phyloP scores from a whole-genome alignment of 2,797 vertebrate genomes.

The Mormyrus proboscirostris region DNA sequence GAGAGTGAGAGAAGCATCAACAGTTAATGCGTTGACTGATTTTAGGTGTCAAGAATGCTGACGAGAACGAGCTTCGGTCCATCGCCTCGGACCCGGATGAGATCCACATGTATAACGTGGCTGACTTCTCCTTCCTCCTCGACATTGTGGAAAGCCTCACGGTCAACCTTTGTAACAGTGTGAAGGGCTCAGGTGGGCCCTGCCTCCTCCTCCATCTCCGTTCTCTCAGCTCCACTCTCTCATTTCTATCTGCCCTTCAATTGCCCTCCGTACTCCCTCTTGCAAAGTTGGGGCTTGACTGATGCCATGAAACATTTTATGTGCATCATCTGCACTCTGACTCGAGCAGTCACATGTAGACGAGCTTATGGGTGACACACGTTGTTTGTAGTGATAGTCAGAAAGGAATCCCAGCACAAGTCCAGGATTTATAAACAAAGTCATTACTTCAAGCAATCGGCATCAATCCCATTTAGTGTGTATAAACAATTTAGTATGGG shows the following conservation, averaged over 20 bases:
- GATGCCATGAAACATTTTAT: not conserved
- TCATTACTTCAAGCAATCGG: not conserved
- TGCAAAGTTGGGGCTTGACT: not conserved
- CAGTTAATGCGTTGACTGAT: not conserved
- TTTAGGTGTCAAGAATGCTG: slow-evolving; percentile 95
- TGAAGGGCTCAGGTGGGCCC: slow-evolving; percentile 82
- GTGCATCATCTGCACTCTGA: not conserved
- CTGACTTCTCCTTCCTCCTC: slow-evolving; percentile 85
- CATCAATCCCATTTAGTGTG: not conserved
- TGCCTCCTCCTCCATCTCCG: not conserved
- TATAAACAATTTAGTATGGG: not conserved
- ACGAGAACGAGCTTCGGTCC: slow-evolving; percentile 86
- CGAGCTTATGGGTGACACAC: not conserved
- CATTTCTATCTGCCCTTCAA: not conserved
- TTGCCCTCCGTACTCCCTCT: not conserved
- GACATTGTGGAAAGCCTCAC: slow-evolving; percentile 84
- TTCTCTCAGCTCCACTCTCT: not conserved
- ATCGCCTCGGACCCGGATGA: slow-evolving; percentile 87
- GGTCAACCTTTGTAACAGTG: slow-evolving; percentile 90
- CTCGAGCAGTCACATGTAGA: not conserved
- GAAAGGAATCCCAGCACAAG: not conserved
- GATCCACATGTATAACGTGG: slow-evolving; percentile 88
- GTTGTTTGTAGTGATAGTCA: not conserved
- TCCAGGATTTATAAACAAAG: not conserved
- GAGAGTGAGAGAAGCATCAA: not conserved